phyloP scores from a whole-genome alignment of 2,113 vertebrate genomes.

The Struthio camelus region DNA sequence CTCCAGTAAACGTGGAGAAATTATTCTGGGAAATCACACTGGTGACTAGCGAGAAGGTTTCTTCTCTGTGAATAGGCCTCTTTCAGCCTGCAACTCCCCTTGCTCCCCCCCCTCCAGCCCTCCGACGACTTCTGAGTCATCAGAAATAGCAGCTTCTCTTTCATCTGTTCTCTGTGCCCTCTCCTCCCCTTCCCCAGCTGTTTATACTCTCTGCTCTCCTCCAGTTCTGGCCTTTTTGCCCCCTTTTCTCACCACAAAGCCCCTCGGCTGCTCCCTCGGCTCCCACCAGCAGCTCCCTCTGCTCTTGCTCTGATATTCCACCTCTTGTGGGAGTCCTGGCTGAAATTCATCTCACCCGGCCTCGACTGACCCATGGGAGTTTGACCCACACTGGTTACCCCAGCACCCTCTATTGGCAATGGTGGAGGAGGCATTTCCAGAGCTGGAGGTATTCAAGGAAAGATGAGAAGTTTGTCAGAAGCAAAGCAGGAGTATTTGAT shows the following conservation, averaged over 20 bases:
- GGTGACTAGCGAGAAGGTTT: neutral
- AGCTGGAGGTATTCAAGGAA: neutral
- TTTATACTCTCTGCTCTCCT: neutral
- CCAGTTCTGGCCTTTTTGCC: neutral
- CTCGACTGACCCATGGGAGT: neutral
- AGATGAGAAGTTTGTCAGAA: constrained; percentile 8
- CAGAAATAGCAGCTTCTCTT: neutral
- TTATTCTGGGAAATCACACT: neutral
- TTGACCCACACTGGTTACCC: neutral
- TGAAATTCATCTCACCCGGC: neutral
- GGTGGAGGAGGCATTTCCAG: neutral
- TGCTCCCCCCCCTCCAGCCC: neutral
- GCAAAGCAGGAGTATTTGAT: constrained; percentile 23
- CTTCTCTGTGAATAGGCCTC: neutral
- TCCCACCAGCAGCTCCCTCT: neutral
- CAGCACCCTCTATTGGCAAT: neutral
- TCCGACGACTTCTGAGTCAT: neutral
- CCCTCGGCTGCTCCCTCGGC: neutral
- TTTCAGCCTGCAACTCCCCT: neutral
- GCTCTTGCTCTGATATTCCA: neutral
- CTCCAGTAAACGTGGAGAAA: neutral
- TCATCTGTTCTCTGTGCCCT: neutral
- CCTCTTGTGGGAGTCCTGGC: neutral
- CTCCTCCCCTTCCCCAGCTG: neutral
- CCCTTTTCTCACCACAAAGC: neutral